phyloP scores from a whole-genome alignment of 2,888 invertebrate species.

The Drosophila multiciliata region DNA sequence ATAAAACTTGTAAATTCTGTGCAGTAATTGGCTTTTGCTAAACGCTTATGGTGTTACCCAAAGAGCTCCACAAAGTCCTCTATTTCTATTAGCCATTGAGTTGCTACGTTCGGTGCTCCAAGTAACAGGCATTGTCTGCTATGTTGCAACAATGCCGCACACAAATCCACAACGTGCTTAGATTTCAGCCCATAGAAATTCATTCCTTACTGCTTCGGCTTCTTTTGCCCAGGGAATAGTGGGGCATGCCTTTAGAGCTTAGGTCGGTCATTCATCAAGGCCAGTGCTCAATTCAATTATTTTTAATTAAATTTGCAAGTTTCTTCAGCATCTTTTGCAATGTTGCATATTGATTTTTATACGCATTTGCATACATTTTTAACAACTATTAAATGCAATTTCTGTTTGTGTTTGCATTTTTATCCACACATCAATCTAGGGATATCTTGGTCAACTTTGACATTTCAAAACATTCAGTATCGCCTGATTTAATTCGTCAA shows the following conservation, averaged over 20 bases:
- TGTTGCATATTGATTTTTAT: neutral
- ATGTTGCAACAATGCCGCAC: neutral
- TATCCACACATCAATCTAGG: constrained; percentile 14
- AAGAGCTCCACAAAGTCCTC: neutral
- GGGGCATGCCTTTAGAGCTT: too few relatives aligned
- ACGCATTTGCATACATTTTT: neutral
- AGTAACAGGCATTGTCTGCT: neutral
- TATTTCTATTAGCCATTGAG: neutral
- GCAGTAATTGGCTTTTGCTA: neutral
- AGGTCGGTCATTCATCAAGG: neutral
- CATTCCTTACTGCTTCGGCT: neutral
- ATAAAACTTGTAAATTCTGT: neutral
- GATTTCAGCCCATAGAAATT: neutral
- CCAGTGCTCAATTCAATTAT: neutral
- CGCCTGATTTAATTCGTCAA: constrained; percentile 20
- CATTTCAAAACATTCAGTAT: constrained; percentile 24
- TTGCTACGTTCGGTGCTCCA: neutral
- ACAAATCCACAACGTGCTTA: neutral
- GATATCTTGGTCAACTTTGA: constrained; percentile 26
- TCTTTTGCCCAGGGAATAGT: neutral
- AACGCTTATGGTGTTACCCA: neutral
- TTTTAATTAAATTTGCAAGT: constrained; percentile 2
- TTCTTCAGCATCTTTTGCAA: neutral
- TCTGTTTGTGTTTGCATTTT: neutral
- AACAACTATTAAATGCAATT: constrained; percentile 12